phyloP scores from a whole-genome alignment of 2,888 invertebrate genomes.

The Eupeodes luniger region DNA sequence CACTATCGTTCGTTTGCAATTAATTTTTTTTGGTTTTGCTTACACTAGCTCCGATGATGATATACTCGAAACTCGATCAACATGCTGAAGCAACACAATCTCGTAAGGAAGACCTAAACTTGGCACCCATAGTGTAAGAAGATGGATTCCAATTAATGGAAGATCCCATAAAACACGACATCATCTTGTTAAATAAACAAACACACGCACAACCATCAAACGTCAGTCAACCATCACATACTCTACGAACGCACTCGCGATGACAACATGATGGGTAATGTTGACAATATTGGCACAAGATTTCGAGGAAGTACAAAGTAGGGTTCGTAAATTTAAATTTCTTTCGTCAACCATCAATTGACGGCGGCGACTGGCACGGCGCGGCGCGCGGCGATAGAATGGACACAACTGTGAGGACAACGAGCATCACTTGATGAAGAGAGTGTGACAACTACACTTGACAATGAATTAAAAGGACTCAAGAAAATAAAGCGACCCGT shows the following conservation, averaged over 20 bases:
- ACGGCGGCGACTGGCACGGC: background rate
- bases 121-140: constrained; percentile 4
- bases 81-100: background rate
- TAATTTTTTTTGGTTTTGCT: constrained; percentile 44
- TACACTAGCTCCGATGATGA: constrained; percentile 20
- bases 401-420: background rate
- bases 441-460: constrained; percentile 41
- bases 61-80: constrained; percentile 30
- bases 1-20: constrained; percentile 62
- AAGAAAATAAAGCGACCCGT: constrained; percentile 7
- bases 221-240: constrained; percentile 15
- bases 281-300: constrained; percentile 25
- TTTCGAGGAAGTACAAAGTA: constrained; percentile 15
- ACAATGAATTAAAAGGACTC: constrained; percentile 13
- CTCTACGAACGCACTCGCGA: constrained; percentile 54
- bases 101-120: background rate
- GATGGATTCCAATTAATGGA: constrained; percentile 49
- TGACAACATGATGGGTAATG: constrained; percentile 29
- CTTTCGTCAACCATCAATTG: constrained; percentile 6
- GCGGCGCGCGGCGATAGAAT: background rate
- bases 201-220: background rate
- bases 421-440: constrained; percentile 11
- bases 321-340: constrained; percentile 32
- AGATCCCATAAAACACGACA: constrained; percentile 54
- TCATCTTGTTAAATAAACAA: constrained; percentile 15